Evolutionary conservation across 1,140 invertebrate species (phyloP), one percentile per base, ranked within the genome.

Genomic region (Lepidostoma basale): DNA sequence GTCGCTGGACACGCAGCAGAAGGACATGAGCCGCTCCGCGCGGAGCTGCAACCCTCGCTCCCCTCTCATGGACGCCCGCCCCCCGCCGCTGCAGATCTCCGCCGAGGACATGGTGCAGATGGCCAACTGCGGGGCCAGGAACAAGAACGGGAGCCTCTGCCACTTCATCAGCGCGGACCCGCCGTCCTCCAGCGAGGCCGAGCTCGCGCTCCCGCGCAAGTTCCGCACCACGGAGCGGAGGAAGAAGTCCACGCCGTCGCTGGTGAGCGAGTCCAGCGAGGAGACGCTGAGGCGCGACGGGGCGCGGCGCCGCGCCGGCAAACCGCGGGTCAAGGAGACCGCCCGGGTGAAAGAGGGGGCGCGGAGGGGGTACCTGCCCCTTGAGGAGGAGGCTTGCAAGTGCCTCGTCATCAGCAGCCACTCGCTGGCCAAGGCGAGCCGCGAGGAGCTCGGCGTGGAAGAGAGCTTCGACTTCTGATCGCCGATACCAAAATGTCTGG

Each of bases 51-150:
- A 52, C 33, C 44, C 44, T n/a, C 8, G 56, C 52, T 66, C 67
- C 9, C 66, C 66, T 4, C 40, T 69, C 8, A 56, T 65, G 39
- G 70, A 68, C 18, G 54, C 70, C n/a, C 59, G 67, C 20, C 68
- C 68, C 42, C 47, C 58, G 8, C 30, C 71, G 8, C 70, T 78
- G 12, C 76, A 76, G 2, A 75, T 80, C 0, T 79, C 78, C 16
- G 76, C 80, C 16, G 79, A 82, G 47, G 77, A 81, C 73, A 82
- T 81, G 77, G 78, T 79, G 12, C 69, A 76, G 1, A 75, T 81
- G 9, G 79, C 81, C 44, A 82, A 82, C 75, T 80, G 78, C 8
- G 81, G 81, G 9, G 68, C 76, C 23, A 52, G 77, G 1, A 81
- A 80, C 0, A 70, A 77, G 2, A 76, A 78, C 5, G 81, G 81